Evolutionary conservation across 1,140 invertebrate genomes (phyloP).

Genomic region (Sycophila sp.): DNA sequence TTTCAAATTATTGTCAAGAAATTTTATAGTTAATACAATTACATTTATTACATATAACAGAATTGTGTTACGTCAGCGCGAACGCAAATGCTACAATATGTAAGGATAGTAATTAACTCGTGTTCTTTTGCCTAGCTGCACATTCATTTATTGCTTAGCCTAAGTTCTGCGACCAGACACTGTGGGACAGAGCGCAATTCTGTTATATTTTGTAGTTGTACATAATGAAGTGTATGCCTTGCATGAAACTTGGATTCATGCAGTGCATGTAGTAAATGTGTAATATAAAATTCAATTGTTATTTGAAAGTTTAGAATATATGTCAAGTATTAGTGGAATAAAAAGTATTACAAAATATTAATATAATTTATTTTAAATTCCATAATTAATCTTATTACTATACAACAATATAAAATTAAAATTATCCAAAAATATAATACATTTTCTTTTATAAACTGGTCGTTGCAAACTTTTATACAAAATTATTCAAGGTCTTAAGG

Average conservation of each 20-base stretch:
- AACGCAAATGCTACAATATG: too few relatives aligned
- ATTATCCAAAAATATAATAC: neutral
- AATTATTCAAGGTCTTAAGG: too few relatives aligned
- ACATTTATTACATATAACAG: neutral
- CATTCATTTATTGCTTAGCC: too few relatives aligned
- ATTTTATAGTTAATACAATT: neutral
- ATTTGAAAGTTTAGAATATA: constrained; percentile 39
- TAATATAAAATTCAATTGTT: constrained; percentile 46
- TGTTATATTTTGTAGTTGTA: constrained; percentile 26
- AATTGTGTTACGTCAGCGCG: neutral
- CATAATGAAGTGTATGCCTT: constrained; percentile 9
- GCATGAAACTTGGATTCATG: neutral
- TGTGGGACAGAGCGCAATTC: too few relatives aligned
- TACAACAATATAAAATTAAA: neutral
- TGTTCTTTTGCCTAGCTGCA: too few relatives aligned
- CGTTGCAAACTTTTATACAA: too few relatives aligned
- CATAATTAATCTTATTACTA: neutral
- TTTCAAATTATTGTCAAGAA: neutral
- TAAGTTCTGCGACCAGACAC: too few relatives aligned
- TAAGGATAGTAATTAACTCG: too few relatives aligned
- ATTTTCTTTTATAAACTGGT: neutral
- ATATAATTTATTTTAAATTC: constrained; percentile 12
- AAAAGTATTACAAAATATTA: constrained; percentile 36
- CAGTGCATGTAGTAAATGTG: constrained; percentile 38
- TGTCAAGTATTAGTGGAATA: constrained; percentile 48